Conservation (phyloP, 2,888 invertebrate species). For the Temnothorax ravouxi region DNA sequence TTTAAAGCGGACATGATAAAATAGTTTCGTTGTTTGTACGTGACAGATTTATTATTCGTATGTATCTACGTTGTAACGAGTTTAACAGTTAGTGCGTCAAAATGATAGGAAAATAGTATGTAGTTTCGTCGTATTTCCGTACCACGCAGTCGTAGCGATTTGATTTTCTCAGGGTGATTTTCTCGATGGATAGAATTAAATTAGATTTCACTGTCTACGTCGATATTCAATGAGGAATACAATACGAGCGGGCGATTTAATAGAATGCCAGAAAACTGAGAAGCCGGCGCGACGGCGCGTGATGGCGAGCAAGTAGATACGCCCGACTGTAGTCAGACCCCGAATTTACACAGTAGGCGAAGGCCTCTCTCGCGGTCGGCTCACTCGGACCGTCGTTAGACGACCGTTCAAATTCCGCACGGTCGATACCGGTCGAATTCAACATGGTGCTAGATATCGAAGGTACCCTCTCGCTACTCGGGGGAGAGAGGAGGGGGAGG, state of each 20-base stretch:
- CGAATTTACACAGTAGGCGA: slow-evolving; percentile 63
- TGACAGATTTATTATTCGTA: slow-evolving; percentile 50
- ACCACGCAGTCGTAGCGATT: neutral
- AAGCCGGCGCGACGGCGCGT: slow-evolving; percentile 16
- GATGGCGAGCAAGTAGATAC: slow-evolving; percentile 48
- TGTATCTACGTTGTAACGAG: neutral
- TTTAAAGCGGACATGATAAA: slow-evolving; percentile 52
- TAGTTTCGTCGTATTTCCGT: neutral
- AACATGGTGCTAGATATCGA: slow-evolving; percentile 73
- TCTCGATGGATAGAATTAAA: slow-evolving; percentile 19
- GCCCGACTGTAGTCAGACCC: slow-evolving; percentile 46
- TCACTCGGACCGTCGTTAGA: slow-evolving; percentile 56
- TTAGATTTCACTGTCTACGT: neutral
- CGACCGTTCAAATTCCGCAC: slow-evolving; percentile 50
- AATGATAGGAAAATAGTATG: neutral
- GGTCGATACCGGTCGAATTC: slow-evolving; percentile 72
- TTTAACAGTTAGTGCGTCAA: slow-evolving; percentile 14
- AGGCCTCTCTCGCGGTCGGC: slow-evolving; percentile 41
- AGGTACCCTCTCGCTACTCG: slow-evolving; percentile 74
- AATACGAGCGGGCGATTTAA: slow-evolving; percentile 16
- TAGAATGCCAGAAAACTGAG: slow-evolving; percentile 37
- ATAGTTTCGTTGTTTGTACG: slow-evolving; percentile 28
- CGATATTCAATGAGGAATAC: slow-evolving; percentile 20
- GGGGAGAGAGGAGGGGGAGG: slow-evolving; percentile 9
- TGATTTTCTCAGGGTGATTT: slow-evolving; percentile 15